Evolutionary conservation across 1,140 invertebrate genomes (phyloP), one percentile per base, ranked within the genome.

Genomic region (Drosophila parvula): DNA sequence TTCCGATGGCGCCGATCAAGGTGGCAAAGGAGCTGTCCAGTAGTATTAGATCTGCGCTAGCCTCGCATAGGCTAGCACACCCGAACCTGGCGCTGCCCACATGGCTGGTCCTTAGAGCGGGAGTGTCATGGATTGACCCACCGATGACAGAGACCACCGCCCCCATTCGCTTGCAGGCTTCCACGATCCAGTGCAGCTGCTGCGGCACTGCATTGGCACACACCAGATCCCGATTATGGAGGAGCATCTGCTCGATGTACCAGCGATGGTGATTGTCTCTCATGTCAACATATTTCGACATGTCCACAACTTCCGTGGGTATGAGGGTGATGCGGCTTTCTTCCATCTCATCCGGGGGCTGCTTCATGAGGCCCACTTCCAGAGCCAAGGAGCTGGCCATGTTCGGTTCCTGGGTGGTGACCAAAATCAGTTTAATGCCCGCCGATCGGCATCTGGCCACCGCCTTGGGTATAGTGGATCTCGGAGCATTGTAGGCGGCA

Each of bases 401-500:
- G 2, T 14, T 28, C 0, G 28, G 22, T 0, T 47, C 40, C 0
- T 12, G 18, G 0, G n/a, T 11, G 1, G 79, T 88, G 5, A 61
- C n/a, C 1, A 88, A 1, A 0, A 88, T 51, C 11, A 88, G 28
- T 28, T 88, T 88, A 11, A 88, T 80, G 22, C 83, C 84, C 2
- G 73, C 84, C 2, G 36, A 16, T 2, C 77, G 50, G 12, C 83
- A 88, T 1, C 34, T 40, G 9, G n/a, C 36, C 8, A 88, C 64
- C 0, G 69, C 56, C 5, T 38, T 28, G 6, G 27, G 27, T 2
- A 86, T 41, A 14, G 70, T 58, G 0, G 27, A 11, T 2, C 48
- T 9, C 0, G 79, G 64, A 5, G 73, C 63, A 68, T 82, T 51
- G 18, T 74, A 41, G 0, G 47, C 45, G 18, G 83, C 53, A 14